A percentile compares a stretch with the other conserved stretches of the same genome.
Conservation (phyloP, 2,888 invertebrate species). For the Limnephilus auricula region DNA sequence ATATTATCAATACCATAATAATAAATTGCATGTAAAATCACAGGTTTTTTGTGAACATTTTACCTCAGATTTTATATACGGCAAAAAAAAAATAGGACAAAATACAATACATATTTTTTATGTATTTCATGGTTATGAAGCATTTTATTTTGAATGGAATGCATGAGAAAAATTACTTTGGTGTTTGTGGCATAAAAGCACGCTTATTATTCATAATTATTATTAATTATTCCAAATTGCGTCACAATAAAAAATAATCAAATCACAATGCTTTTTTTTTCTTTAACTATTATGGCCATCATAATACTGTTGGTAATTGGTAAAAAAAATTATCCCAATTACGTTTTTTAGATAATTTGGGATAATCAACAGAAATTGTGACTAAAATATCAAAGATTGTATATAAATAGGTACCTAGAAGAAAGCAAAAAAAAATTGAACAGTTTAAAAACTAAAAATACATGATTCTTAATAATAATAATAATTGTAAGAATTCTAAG, state of each 20-base stretch:
- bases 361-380: not conserved
- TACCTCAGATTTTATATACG: not conserved
- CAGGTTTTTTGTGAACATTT: conserved; percentile 13
- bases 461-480: not conserved
- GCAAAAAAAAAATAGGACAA: not conserved
- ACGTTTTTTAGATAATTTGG: not conserved
- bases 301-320: not conserved
- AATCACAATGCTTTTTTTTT: not conserved
- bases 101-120: not conserved
- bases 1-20: conserved; percentile 19
- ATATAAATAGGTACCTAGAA: not conserved
- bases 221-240: not conserved
- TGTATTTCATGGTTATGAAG: too few relatives aligned
- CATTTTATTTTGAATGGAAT: not conserved
- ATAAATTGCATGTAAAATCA: conserved; percentile 33
- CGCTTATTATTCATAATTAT: not conserved
- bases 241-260: not conserved
- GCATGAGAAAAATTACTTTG: not conserved
- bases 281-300: not conserved
- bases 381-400: not conserved
- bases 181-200: not conserved
- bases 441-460: not conserved
- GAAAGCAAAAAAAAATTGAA: not conserved
- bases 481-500: not conserved
- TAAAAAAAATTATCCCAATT: not conserved